Base-by-base conservation (phyloP, 2,797 vertebrate species). In the Tenualosa ilisha region DNA sequence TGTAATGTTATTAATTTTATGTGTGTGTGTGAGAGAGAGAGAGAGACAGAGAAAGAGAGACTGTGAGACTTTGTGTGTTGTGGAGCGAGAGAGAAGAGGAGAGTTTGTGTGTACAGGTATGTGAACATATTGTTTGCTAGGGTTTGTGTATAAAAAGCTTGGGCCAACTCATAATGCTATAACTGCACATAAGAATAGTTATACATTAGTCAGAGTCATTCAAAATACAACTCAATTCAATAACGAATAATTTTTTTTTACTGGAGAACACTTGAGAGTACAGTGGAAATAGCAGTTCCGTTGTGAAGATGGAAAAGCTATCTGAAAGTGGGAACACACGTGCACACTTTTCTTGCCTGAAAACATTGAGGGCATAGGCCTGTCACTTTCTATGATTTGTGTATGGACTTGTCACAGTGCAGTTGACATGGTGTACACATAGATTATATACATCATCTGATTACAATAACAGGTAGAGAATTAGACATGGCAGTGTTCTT, bases 11-110 rank as follows among this genome's bases (percentile, higher is more conserved):
- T 79, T 46, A 79, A 63, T 83, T 86, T 68, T 88, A 72, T 83
- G 88, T 81, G 84, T 72, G 88, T 85, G 91, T 88, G 88, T 82
- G 89, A 87, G 88, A 81, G 72, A 82, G 65, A 85, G 68, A 85
- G 81, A 82, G 81, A 37, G 83, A 24, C 26, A 59, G 72, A 81
- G 82, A 50, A 31, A 68, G 65, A 86, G 37, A 82, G 53, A 84
- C 72, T 7, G 46, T 46, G 63, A 43, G 68, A 15, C 13, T 17
- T 31, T 40, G 68, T 63, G 61, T 7, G 24, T 85, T 82, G 65
- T 81, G 83, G 13, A 61, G n/a, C n/a, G 12, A 37, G 12, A 40
- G 13, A 6, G 12, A 72, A 31, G 6, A 12, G 15, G 31, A 0
- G 31, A 22, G 72, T 17, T 12, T 17, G 72, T 46, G 72, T 79